phyloP scores from a whole-genome alignment of 2,113 vertebrate species.

The Halichoerus grypus region DNA sequence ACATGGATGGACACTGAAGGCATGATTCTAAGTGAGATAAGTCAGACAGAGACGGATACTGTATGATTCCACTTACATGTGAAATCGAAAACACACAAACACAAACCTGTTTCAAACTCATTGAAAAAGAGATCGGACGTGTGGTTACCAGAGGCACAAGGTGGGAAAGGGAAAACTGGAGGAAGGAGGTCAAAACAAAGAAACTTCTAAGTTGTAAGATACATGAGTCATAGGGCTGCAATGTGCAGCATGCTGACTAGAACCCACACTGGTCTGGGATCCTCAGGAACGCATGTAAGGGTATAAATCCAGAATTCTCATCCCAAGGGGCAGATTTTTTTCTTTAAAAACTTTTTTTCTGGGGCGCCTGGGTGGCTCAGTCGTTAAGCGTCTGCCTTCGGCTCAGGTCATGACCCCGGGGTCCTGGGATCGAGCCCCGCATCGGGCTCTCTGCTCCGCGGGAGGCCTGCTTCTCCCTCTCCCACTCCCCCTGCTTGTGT shows the following conservation, averaged over 20 bases:
- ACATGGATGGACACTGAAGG: neutral
- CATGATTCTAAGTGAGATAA: neutral
- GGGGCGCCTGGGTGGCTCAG: too few species aligned
- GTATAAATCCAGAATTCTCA: neutral
- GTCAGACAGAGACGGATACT: neutral
- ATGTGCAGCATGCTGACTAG: neutral
- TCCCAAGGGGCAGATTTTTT: neutral
- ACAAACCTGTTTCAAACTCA: neutral
- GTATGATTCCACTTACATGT: neutral
- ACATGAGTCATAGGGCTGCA: neutral
- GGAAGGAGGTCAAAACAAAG: neutral
- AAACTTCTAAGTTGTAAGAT: neutral
- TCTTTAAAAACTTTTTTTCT: neutral
- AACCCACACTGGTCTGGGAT: accelerated
- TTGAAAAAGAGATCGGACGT: neutral
- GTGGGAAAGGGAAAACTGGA: neutral
- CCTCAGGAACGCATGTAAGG: neutral
- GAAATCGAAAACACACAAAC: neutral
- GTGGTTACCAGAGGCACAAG: neutral
- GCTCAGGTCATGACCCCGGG: too few species aligned
- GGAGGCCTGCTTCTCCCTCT: too few species aligned
- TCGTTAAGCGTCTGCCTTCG: too few species aligned
- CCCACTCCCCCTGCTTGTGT: too few species aligned
- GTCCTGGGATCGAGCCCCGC: too few species aligned
- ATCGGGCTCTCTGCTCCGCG: too few species aligned